Evolutionary conservation across 2,888 invertebrate genomes (phyloP), one percentile per base, ranked within the genome.

Genomic region (Dorcus parallelipipedus): DNA sequence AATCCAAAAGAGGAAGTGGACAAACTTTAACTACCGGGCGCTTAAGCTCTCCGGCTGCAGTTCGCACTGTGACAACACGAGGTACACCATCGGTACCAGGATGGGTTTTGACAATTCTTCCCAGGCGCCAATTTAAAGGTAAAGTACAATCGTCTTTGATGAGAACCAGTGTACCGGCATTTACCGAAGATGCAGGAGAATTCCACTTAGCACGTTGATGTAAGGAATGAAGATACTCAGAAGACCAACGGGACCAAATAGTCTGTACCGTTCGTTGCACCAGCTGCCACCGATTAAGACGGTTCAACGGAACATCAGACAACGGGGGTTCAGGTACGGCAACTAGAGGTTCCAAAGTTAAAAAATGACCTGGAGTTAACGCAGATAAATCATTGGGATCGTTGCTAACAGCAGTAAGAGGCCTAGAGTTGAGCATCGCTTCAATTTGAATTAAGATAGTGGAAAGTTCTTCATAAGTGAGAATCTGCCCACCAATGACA

Each of bases 291-390:
- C 57, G 9, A 9, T 38, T 38, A 14, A 64, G 23, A 8, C 54
- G 33, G 41, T 49, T 49, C 5, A 56, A 40, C 3, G 26, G 17
- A 38, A 51, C 8, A 14, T 42, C 14, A 23, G 40, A 42, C 6
- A 63, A n/a, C 7, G 52, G 38, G 5, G 53, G 47, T 23, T 64
- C 65, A 1, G 58, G 61, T 0, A 62, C 5, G 3, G 60, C 52
- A 5, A 38, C 43, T 9, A 64, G 40, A 5, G 59, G 56, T 49
- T 58, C 54, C 38, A 54, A 9, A 4, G 51, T 66, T 9, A 67
- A 57, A 56, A 70, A 71, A 58, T 70, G 70, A 38, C 59, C 67
- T 1, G 69, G 68, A 1, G 69, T 69, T 0, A 70, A 54, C 9
- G 60, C 57, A 8, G 50, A 43, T 8, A 64, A 50, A 14, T 6